Base-by-base conservation (phyloP, 1,140 invertebrate genomes). In the Bombus haemorrhoidalis region DNA sequence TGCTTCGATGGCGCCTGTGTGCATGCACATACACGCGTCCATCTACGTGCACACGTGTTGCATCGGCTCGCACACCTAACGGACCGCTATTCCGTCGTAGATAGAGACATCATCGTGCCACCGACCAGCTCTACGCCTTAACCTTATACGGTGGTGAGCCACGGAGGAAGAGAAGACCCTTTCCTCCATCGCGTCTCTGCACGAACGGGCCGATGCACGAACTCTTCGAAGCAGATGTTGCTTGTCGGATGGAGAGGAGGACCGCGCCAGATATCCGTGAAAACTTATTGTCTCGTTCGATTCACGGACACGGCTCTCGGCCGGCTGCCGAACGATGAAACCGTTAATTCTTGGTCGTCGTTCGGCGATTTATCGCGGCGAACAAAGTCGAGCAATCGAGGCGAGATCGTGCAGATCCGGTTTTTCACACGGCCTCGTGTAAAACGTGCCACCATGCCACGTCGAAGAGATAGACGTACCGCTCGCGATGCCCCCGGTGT, bases 51-150 rank as follows among this genome's bases (percentile, higher is more conserved):
- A 87, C 83, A 87, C 90, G 88, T 89, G 87, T 91, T 89, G 87
- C 90, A 91, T 80, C 74, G 71, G 57, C 69, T 90, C 84, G 76
- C 87, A 87, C 89, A 81, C 87, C 69, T 87, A 85, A 87, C 82
- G 80, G 85, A 53, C 41, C 66, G 85, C 82, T 85, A 75, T 75
- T 73, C 79, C 87, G 74, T 83, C 85, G 69, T 76, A 80, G 84
- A 94, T 93, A 92, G 91, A 94, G 93, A 92, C 93, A 92, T 94
- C 93, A 93, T 93, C 91, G 89, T 89, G 87, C 89, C 89, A 85
- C 83, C 88, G 85, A 84, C 72, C 80, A 64, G 71, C 62, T 76
- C 66, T 72, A 69, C 80, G 75, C 82, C 64, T 78, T 86, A 81
- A 81, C 80, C 88, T 89, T 89, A 85, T 75, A 53, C 53, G 77